phyloP scores from a whole-genome alignment of 2,797 vertebrate species.

The Podarcis lilfordi region DNA sequence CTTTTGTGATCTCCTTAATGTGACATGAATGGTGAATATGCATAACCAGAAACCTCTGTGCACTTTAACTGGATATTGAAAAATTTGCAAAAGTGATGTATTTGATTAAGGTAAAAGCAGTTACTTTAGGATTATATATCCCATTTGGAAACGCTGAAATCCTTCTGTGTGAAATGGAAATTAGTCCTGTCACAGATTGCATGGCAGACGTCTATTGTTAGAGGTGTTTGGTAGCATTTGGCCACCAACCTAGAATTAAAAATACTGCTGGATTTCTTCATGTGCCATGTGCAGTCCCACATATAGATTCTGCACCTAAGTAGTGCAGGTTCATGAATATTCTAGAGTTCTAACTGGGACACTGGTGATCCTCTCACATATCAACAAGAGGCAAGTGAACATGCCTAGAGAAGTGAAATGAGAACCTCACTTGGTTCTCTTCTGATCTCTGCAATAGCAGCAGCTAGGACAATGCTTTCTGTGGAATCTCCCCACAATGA shows the following conservation, averaged over 20 bases:
- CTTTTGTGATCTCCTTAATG: background rate
- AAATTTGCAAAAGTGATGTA: background rate
- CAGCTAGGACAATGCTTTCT: background rate
- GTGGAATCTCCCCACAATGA: background rate
- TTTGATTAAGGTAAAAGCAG: background rate
- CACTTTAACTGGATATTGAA: background rate
- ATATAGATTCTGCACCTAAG: background rate
- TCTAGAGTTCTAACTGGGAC: background rate
- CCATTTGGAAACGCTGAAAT: background rate
- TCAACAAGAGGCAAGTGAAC: background rate
- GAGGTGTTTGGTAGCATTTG: background rate
- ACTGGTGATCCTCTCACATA: background rate
- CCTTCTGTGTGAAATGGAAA: background rate
- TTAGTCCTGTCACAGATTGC: background rate
- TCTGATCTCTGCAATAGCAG: background rate
- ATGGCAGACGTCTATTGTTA: background rate
- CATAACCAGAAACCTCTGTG: background rate
- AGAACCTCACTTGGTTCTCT: background rate
- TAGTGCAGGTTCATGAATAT: background rate
- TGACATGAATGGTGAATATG: background rate
- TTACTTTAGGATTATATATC: background rate
- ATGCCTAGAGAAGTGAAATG: background rate
- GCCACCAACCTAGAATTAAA: background rate
- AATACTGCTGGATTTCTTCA: background rate
- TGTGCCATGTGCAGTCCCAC: background rate